phyloP scores from a whole-genome alignment of 1,140 invertebrate genomes.

The Megathymus violae region DNA sequence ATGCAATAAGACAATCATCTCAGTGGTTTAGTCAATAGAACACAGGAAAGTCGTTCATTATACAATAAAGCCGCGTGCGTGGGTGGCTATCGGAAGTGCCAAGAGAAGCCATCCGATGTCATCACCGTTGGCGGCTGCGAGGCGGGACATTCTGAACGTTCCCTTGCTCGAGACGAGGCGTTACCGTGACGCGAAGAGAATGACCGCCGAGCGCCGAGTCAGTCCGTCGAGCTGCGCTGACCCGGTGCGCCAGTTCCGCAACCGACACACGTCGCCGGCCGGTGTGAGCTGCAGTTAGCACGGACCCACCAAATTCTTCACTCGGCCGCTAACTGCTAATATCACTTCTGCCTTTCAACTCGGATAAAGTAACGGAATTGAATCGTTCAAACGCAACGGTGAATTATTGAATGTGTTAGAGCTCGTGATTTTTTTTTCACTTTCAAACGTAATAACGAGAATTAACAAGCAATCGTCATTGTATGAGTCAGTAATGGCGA shows the following conservation, averaged over 20 bases:
- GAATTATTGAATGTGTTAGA: too few relatives aligned
- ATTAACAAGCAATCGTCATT: too few relatives aligned
- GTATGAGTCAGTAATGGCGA: too few relatives aligned
- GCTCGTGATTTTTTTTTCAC: too few relatives aligned
- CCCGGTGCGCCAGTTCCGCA: constrained; percentile 6
- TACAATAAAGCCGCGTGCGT: constrained; percentile 15
- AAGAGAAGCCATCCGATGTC: background rate
- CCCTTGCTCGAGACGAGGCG: too few relatives aligned
- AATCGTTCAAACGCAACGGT: too few relatives aligned
- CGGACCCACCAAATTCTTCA: background rate
- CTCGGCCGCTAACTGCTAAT: background rate
- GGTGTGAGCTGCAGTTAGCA: constrained; percentile 2
- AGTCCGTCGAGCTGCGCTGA: background rate
- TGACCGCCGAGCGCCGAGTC: background rate
- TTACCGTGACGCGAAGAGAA: background rate
- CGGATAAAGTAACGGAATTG: too few relatives aligned
- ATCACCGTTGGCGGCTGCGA: too few relatives aligned
- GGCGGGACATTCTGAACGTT: too few relatives aligned
- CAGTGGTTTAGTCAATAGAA: constrained; percentile 7
- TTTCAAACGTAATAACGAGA: too few relatives aligned
- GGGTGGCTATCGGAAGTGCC: constrained; percentile 6
- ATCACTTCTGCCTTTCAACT: background rate
- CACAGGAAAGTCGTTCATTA: constrained; percentile 14
- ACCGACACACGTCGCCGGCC: background rate
- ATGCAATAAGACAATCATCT: background rate